Conservation (phyloP, 2,797 vertebrate species). For the Rhynchonycteris naso region DNA sequence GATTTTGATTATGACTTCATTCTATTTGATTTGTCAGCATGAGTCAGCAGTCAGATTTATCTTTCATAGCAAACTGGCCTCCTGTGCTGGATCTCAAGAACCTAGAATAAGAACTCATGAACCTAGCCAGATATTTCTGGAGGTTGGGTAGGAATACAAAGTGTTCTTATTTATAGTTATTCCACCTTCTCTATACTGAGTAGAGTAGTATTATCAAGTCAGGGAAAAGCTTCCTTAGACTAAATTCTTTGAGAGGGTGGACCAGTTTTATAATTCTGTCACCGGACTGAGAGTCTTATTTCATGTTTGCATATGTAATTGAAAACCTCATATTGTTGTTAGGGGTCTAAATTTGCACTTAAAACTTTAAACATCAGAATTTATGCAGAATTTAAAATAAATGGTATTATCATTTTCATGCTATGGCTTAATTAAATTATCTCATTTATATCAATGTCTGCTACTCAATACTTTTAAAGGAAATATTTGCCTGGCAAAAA, state of each 20-base stretch:
- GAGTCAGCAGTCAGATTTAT: background rate
- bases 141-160: background rate
- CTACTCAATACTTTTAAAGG: background rate
- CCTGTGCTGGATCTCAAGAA: background rate
- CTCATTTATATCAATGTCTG: background rate
- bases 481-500: constrained; percentile 19
- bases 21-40: background rate
- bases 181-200: background rate
- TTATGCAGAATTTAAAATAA: constrained; percentile 32
- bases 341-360: background rate
- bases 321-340: background rate
- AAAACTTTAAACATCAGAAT: constrained; percentile 7
- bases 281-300: background rate
- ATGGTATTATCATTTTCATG: background rate
- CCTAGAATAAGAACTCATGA: background rate
- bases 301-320: background rate
- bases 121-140: background rate
- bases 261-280: background rate
- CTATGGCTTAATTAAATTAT: background rate
- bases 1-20: background rate
- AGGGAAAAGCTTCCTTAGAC: background rate
- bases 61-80: background rate
- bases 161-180: background rate
- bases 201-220: background rate
- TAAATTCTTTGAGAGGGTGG: background rate